Percentiles rank a stretch among this genome's conserved stretches.
These are phyloP conservation scores for Drosophila leontia DNA, from an alignment of 1,140 invertebrate species.

Conservation along the genomic window DNA sequence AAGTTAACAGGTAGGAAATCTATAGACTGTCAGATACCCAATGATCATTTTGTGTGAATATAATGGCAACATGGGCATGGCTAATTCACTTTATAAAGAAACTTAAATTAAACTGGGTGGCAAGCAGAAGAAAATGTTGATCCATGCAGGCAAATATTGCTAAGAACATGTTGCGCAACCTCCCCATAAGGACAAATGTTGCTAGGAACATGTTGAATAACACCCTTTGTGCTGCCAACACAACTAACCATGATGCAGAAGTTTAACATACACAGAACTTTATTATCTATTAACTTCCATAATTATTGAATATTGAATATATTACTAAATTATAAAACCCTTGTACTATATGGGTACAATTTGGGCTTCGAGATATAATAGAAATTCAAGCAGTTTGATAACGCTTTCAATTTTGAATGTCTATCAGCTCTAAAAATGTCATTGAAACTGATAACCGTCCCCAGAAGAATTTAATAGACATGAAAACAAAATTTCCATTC, in stretches of 20 bases:
- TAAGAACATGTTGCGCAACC: neutral
- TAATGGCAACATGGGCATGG: neutral
- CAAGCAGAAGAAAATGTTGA: neutral
- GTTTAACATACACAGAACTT: neutral
- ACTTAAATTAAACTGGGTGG: neutral
- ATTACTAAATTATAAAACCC: neutral
- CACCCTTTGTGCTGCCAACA: neutral
- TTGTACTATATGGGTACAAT: neutral
- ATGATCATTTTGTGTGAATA: neutral
- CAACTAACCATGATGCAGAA: neutral
- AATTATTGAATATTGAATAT: neutral
- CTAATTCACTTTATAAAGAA: neutral
- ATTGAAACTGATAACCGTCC: neutral
- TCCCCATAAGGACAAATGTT: neutral
- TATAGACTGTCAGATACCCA: neutral
- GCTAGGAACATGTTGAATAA: neutral
- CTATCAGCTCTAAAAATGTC: no score
- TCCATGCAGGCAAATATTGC: neutral
- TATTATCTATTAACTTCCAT: neutral
- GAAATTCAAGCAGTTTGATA: neutral
- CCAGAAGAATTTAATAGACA: neutral
- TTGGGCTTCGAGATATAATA: neutral
- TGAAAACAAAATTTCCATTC: neutral
- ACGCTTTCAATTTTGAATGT: neutral
- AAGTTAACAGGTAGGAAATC: neutral